Percentiles rank a stretch among this genome's conserved stretches.
Evolutionary conservation across 2,113 vertebrate genomes (phyloP).

Genomic region (Zosterops japonicus): DNA sequence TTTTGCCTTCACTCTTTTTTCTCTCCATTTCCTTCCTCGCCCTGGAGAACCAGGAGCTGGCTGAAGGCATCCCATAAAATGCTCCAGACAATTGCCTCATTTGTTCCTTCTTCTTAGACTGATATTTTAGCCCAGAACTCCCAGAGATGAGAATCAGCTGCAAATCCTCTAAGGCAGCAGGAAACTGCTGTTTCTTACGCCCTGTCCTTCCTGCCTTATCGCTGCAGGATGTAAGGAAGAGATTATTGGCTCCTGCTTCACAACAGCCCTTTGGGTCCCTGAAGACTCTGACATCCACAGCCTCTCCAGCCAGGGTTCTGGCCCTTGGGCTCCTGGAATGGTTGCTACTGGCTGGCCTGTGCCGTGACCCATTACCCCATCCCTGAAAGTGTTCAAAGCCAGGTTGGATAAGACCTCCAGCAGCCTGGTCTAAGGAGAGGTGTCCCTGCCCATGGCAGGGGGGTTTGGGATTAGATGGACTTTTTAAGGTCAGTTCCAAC

Average conservation of each 20-base stretch:
- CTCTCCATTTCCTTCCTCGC: neutral
- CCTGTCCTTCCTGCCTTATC: neutral
- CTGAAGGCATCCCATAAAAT: neutral
- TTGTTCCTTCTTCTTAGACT: neutral
- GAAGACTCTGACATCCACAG: neutral
- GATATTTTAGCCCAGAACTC: neutral
- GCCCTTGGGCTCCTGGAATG: neutral
- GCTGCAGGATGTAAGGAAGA: rapidly evolving
- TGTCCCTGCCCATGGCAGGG: neutral
- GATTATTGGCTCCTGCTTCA: neutral
- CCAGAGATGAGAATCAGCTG: neutral
- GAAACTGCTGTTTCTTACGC: neutral
- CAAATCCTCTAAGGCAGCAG: neutral
- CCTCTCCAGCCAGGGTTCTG: neutral
- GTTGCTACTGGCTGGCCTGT: neutral
- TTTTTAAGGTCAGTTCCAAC: neutral
- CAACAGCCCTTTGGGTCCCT: neutral
- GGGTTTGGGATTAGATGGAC: neutral
- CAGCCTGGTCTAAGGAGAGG: neutral
- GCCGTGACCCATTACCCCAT: neutral
- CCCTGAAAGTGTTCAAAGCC: neutral
- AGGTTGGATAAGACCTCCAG: neutral
- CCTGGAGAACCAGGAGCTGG: neutral
- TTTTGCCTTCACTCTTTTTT: neutral
- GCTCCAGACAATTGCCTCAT: neutral